Conservation (phyloP, 2,113 vertebrate genomes). For the Pogona vitticeps region DNA sequence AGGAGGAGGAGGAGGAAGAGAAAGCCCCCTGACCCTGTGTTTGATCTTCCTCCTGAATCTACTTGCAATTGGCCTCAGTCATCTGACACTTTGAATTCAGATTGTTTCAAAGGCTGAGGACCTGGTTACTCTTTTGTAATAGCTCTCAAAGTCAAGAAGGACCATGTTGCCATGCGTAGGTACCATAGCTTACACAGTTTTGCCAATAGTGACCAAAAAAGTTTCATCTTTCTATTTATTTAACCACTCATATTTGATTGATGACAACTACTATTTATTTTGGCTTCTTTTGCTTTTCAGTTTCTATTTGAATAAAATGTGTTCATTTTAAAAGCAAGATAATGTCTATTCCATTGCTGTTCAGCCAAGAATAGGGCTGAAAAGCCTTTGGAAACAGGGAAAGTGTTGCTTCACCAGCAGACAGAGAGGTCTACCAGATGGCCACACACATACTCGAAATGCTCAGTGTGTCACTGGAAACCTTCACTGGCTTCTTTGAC, state of each 20-base stretch:
- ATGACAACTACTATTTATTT: slow-evolving; percentile 54
- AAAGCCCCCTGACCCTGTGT: background rate
- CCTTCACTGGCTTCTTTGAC: too few relatives aligned
- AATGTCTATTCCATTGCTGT: background rate
- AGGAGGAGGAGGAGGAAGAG: too few relatives aligned
- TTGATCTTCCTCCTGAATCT: background rate
- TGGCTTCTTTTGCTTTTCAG: slow-evolving; percentile 33
- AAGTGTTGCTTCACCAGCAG: background rate
- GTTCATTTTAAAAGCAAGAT: slow-evolving; percentile 40
- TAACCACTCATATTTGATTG: slow-evolving; percentile 54
- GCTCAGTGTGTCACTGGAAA: background rate
- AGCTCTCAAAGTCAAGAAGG: slow-evolving; percentile 71
- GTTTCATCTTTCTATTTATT: slow-evolving; percentile 34
- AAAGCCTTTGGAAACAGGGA: background rate
- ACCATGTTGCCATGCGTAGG: slow-evolving; percentile 68
- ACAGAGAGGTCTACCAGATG: background rate
- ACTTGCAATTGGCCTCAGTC: slow-evolving; percentile 26
- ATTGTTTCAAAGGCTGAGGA: slow-evolving; percentile 40
- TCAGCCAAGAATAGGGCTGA: background rate
- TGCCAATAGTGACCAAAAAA: slow-evolving; percentile 72
- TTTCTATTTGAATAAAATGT: slow-evolving; percentile 55
- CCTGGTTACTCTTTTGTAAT: slow-evolving; percentile 61
- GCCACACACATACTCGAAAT: background rate
- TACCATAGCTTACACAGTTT: slow-evolving; percentile 47
- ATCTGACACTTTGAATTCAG: slow-evolving; percentile 38